Evolutionary conservation across 2,113 vertebrate species (phyloP).

Genomic region (Okapia johnstoni): DNA sequence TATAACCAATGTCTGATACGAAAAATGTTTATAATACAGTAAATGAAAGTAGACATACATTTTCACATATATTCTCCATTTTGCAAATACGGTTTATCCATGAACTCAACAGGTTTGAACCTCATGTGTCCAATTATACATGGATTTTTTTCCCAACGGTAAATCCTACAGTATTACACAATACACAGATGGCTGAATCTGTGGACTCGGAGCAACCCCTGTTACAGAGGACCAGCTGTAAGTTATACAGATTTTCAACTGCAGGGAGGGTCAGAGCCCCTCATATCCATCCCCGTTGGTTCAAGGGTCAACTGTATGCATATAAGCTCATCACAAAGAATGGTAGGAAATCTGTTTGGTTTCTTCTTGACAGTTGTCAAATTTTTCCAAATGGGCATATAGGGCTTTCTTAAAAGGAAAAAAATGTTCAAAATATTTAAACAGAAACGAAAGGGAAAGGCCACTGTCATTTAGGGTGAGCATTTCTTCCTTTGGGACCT

Average conservation of each 20-base stretch:
- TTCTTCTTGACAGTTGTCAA: not conserved
- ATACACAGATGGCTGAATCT: not conserved
- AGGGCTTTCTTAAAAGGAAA: not conserved
- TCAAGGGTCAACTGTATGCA: not conserved
- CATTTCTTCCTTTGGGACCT: not conserved
- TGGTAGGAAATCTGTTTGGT: not conserved
- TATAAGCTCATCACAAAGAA: not conserved
- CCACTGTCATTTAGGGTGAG: not conserved
- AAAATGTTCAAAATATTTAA: slow-evolving; percentile 10
- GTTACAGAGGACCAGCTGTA: not conserved
- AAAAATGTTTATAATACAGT: not conserved
- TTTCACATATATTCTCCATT: not conserved
- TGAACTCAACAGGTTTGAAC: not conserved
- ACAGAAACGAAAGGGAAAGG: not conserved
- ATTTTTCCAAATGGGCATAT: not conserved
- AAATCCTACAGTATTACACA: not conserved
- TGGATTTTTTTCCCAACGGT: not conserved
- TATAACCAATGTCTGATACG: not conserved
- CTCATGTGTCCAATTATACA: not conserved
- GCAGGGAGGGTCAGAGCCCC: not conserved
- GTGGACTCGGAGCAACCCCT: accelerated
- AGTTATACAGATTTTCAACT: not conserved
- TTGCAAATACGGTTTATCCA: not conserved
- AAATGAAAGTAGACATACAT: not conserved
- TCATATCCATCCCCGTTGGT: not conserved